Evolutionary conservation across 2,888 invertebrate genomes (phyloP).

Genomic region (Clanis bilineata): DNA sequence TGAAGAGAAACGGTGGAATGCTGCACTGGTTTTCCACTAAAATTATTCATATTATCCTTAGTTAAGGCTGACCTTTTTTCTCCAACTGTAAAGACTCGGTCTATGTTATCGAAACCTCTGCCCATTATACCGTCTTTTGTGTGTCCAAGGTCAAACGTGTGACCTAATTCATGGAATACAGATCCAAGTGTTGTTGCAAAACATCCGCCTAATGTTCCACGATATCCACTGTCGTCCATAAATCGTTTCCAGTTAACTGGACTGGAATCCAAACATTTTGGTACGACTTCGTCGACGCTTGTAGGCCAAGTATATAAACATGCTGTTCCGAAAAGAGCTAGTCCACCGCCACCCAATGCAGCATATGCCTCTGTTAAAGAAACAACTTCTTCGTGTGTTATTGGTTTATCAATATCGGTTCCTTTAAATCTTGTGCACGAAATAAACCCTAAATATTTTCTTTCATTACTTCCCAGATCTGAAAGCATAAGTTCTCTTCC

Average conservation of each 20-base stretch:
- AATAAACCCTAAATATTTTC: slow-evolving; percentile 94
- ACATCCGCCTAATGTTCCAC: slow-evolving; percentile 93
- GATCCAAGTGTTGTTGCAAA: slow-evolving; percentile 95
- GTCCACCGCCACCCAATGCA: slow-evolving; percentile 95
- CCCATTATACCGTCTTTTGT: slow-evolving; percentile 96
- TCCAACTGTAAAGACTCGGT: slow-evolving; percentile 87
- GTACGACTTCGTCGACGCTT: slow-evolving; percentile 84
- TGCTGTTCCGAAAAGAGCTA: slow-evolving; percentile 95
- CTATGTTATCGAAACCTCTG: slow-evolving; percentile 92
- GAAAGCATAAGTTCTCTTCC: slow-evolving; percentile 92
- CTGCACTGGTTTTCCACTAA: slow-evolving; percentile 82
- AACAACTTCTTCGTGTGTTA: slow-evolving; percentile 86
- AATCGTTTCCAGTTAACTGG: slow-evolving; percentile 87
- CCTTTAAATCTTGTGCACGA: slow-evolving; percentile 92
- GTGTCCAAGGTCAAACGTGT: slow-evolving; percentile 97
- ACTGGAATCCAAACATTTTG: slow-evolving; percentile 74
- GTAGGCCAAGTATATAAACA: slow-evolving; percentile 96
- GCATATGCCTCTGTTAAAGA: slow-evolving; percentile 90
- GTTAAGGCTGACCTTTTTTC: slow-evolving; percentile 70
- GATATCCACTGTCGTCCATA: slow-evolving; percentile 96
- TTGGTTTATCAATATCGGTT: slow-evolving; percentile 81
- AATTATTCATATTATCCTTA: slow-evolving; percentile 82
- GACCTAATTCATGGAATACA: slow-evolving; percentile 95
- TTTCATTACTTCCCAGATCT: slow-evolving; percentile 82
- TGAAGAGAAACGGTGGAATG: slow-evolving; percentile 84